Evolutionary conservation across 1,140 invertebrate genomes (phyloP).

Genomic region (Sitophilus oryzae): DNA sequence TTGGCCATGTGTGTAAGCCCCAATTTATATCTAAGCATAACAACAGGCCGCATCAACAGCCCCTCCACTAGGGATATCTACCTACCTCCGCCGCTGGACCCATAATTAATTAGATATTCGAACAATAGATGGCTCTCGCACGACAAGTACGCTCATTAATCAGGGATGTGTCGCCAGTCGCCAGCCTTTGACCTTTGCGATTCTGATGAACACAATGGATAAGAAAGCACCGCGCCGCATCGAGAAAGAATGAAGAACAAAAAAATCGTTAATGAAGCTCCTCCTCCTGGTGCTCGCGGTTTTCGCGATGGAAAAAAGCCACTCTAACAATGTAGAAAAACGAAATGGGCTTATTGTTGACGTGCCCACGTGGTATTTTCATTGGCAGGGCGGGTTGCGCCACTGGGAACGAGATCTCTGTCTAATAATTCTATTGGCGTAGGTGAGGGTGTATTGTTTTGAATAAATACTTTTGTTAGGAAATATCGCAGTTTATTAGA

Average conservation of each 20-base stretch:
- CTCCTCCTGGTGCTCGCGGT: background rate
- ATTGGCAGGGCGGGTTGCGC: background rate
- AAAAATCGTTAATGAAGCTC: conserved; percentile 25
- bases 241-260: no score
- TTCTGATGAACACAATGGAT: conserved; percentile 23
- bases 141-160: conserved; percentile 25
- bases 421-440: no score
- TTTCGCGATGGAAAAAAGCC: conserved; percentile 9
- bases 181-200: conserved; percentile 19
- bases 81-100: conserved; percentile 10
- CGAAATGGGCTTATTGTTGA: conserved; percentile 18
- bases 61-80: no score
- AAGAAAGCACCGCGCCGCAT: conserved; percentile 13
- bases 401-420: no score
- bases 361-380: conserved; percentile 8
- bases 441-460: no score
- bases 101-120: conserved; percentile 24
- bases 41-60: no score
- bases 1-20: no score
- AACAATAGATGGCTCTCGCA: conserved; percentile 26
- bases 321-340: conserved; percentile 13
- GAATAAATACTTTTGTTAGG: no score
- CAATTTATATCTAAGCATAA: no score
- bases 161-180: conserved; percentile 19
- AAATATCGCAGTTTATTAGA: no score